phyloP scores from a whole-genome alignment of 2,888 invertebrate species.

The Hypselothyrea guttata region DNA sequence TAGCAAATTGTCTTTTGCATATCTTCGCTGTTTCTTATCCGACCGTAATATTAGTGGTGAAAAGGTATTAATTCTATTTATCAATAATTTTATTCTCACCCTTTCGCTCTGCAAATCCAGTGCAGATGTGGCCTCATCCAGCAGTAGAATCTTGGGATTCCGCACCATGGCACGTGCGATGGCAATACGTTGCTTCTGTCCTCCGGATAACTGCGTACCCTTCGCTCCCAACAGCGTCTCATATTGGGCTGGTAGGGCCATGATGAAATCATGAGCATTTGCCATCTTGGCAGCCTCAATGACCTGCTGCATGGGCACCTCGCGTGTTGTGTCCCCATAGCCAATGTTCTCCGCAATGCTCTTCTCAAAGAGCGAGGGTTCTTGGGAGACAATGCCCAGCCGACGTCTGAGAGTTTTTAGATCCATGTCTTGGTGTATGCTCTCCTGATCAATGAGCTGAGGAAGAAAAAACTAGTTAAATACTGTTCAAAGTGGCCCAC shows the following conservation, averaged over 20 bases:
- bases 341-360: conserved; percentile 95
- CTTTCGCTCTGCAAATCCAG: conserved; percentile 89
- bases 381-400: conserved; percentile 94
- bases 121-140: conserved; percentile 91
- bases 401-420: conserved; percentile 87
- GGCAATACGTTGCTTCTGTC: conserved; percentile 93
- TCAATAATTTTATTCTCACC: too few relatives aligned
- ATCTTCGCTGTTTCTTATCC: too few relatives aligned
- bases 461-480: too few relatives aligned
- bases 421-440: conserved; percentile 84
- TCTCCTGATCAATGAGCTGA: conserved; percentile 82
- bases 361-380: conserved; percentile 93
- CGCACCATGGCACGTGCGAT: conserved; percentile 89
- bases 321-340: conserved; percentile 90
- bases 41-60: too few relatives aligned
- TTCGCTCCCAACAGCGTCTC: conserved; percentile 88
- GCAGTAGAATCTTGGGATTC: conserved; percentile 86
- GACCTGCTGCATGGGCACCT: conserved; percentile 87
- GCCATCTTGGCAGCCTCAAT: conserved; percentile 91
- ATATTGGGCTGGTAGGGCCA: conserved; percentile 89
- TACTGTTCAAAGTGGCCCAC: too few relatives aligned
- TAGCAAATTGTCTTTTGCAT: too few relatives aligned
- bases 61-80: too few relatives aligned
- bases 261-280: conserved; percentile 92
- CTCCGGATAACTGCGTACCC: conserved; percentile 90